Evolutionary conservation across 2,113 vertebrate genomes (phyloP), one percentile per base, ranked within the genome.

Genomic region (Todiramphus saurophagus): DNA sequence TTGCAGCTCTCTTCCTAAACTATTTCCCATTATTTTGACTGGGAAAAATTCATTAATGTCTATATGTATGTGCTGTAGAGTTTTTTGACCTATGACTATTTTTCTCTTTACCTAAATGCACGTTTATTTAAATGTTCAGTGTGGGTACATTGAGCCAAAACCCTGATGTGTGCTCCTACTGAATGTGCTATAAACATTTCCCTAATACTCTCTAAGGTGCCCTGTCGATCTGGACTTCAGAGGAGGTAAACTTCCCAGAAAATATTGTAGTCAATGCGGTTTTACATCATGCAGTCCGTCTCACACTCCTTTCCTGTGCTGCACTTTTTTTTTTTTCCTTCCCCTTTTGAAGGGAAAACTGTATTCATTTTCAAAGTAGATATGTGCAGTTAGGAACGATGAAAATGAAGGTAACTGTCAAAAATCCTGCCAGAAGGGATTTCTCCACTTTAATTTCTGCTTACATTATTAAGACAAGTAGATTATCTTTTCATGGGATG

Each of bases 401-500:
- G 75, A 87, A 97, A 97, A 94, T 51, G 33, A 90, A 75, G 68
- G 84, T 62, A 92, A 69, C 91, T 93, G 89, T 95, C 95, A 92
- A 95, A 94, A 91, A 59, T 89, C 73, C 59, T 94, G 93, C 96
- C 97, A 97, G 96, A 97, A 96, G 64, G 81, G 92, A 97, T 93
- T 96, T 97, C 81, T 97, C 77, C 78, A 69, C 87, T 97, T 96
- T 86, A 90, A 95, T 95, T 97, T 93, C 69, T 95, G 75, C 94
- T 97, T 95, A 94, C 58, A 53, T 97, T 97, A 97, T 94, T 96
- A 93, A 97, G 94, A 96, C 84, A 92, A 89, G 87, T 93, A 97
- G 97, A 96, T 98, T 97, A 87, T 96, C 95, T 97, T 97, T 98
- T 95, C 89, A 95, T 96, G 95, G 90, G 98, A 96, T 96, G 72